These are phyloP conservation scores for Gonatopus flavifemur DNA, from an alignment of 1,140 invertebrate species.

Conservation along the genomic window DNA sequence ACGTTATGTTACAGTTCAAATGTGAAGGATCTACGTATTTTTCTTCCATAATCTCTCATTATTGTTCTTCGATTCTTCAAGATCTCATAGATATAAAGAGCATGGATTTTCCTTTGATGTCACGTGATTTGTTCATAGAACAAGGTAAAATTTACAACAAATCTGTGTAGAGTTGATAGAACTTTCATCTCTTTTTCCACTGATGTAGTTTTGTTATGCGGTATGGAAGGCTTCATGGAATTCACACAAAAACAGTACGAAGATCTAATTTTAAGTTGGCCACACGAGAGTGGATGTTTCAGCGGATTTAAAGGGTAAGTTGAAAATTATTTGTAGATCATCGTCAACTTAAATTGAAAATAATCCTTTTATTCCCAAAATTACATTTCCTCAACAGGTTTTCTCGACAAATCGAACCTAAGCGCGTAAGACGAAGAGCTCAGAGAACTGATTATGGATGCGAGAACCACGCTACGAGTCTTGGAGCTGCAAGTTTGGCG, in stretches of 20 bases:
- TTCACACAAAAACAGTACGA: slow-evolving; percentile 38
- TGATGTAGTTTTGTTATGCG: slow-evolving; percentile 48
- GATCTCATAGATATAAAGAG: slow-evolving; percentile 38
- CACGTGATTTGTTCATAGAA: slow-evolving; percentile 45
- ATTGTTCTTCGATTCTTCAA: slow-evolving; percentile 41
- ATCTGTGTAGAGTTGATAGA: no score
- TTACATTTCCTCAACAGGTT: slow-evolving; percentile 2
- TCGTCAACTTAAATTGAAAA: background rate
- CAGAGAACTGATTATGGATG: slow-evolving; percentile 40
- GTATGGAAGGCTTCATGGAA: slow-evolving; percentile 49
- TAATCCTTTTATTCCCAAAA: background rate
- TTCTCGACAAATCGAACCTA: background rate
- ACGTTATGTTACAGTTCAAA: background rate
- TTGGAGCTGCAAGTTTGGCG: slow-evolving; percentile 35
- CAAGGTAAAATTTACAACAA: slow-evolving; percentile 42
- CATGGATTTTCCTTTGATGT: slow-evolving; percentile 30
- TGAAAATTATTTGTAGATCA: slow-evolving; percentile 8
- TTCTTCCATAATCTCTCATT: slow-evolving; percentile 25
- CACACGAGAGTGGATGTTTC: slow-evolving; percentile 40
- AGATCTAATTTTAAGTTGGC: slow-evolving; percentile 35
- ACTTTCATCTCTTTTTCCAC: background rate
- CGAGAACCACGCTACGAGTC: slow-evolving; percentile 38
- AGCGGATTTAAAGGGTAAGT: slow-evolving; percentile 27
- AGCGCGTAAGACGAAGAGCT: slow-evolving; percentile 17
- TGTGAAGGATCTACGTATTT: background rate